A percentile compares a stretch with the other conserved stretches of the same genome.
Conservation (phyloP, 2,797 vertebrate genomes). For the Naso thynnoides region DNA sequence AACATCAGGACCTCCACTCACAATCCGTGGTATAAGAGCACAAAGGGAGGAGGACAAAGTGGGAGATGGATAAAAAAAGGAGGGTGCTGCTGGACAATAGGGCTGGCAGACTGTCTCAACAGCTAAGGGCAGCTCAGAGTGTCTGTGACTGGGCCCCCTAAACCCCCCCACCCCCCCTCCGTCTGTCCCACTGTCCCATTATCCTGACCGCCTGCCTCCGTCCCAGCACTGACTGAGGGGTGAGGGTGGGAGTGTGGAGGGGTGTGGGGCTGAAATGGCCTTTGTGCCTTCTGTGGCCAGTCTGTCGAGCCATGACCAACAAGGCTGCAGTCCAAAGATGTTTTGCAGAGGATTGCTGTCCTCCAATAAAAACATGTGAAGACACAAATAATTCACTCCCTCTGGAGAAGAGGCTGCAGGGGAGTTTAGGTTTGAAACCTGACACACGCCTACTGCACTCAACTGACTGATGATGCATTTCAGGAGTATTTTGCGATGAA, state of each 20-base stretch:
- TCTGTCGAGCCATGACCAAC: conserved; percentile 39
- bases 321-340: conserved; percentile 36
- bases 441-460: background rate
- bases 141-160: conserved; percentile 69
- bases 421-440: conserved; percentile 1
- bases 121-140: conserved; percentile 79
- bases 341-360: conserved; percentile 24
- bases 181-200: conserved; percentile 67
- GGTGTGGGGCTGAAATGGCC: conserved; percentile 46
- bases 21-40: conserved; percentile 45
- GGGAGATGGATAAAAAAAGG: conserved; percentile 73
- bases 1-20: conserved; percentile 32
- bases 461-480: background rate
- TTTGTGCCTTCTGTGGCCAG: conserved; percentile 68
- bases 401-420: background rate
- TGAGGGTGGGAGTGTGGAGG: conserved; percentile 29
- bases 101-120: conserved; percentile 72
- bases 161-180: conserved; percentile 54
- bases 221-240: conserved; percentile 37
- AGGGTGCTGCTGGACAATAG: conserved; percentile 72
- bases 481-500: background rate
- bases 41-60: conserved; percentile 36
- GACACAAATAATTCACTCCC: conserved; percentile 28
- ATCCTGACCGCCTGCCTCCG: conserved; percentile 52
- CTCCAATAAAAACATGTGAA: conserved; percentile 39